Base-by-base conservation (phyloP, 1,140 invertebrate genomes). In the Drosophila athabasca region DNA sequence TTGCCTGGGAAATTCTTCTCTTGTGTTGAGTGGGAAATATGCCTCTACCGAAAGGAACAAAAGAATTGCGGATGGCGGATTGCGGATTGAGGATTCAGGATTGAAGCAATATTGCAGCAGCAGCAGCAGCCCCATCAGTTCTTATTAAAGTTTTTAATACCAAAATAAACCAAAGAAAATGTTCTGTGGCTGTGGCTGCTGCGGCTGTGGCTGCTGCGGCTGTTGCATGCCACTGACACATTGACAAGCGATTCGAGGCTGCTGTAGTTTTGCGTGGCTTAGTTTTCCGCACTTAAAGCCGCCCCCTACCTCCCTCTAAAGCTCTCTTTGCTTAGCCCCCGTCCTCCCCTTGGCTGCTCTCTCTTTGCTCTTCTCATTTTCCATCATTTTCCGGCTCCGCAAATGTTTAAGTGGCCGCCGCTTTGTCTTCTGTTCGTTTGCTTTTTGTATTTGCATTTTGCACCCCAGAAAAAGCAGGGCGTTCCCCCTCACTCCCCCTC, bases 391-490 rank as follows among this genome's bases (percentile, higher is more conserved):
- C 11, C 11, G 4, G 3, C 35, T 9, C 31, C 11, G 4, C 35
- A 13, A 39, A 39, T 77, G 62, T 77, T 72, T 62, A 72, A 79
- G 65, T 79, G 70, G 49, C 53, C 62, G 49, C 50, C 62, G 71
- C 66, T 76, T 85, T 84, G 76, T 85, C 76, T 76, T 73, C 58
- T 53, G 51, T 54, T 73, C 29, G 70, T 55, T 66, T 75, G 62
- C 62, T 66, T 79, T 74, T 79, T 68, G 44, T 50, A 71, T 78
- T 78, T 72, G 31, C 35, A 39, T 39, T 39, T 39, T 39, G 35
- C 35, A 39, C 35, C 55, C 57, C 44, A 70, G 60, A 54, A 46
- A 39, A 13, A 11, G 24, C 5, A 5, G 24, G 24, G 24, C 24
- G 3, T 4, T 5, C 11, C 3, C 35, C 35, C 3, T 11, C 24